These are phyloP conservation scores for Cerastoderma edule DNA, from an alignment of 2,888 invertebrate species.

Conservation along the genomic window DNA sequence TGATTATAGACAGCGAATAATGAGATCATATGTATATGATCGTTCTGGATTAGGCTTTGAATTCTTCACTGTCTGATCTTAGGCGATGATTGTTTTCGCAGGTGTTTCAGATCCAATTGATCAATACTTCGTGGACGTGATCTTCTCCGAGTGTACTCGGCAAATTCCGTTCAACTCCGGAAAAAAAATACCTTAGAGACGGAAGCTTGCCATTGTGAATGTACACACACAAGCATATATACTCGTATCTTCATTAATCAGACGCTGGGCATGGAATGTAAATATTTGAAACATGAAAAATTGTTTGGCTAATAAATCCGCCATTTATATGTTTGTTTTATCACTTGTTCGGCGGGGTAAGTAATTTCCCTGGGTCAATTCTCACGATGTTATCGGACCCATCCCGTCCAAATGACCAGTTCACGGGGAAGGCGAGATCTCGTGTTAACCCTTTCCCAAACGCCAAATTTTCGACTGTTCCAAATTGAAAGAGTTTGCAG, in stretches of 20 bases:
- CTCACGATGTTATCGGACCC: conserved; percentile 35
- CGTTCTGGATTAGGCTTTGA: too few relatives aligned
- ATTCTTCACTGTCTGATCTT: too few relatives aligned
- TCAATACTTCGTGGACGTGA: too few relatives aligned
- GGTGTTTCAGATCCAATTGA: too few relatives aligned
- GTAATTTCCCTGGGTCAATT: conserved; percentile 35
- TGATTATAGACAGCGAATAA: too few relatives aligned
- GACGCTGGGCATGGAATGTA: conserved; percentile 26
- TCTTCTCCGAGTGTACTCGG: background rate
- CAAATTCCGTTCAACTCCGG: background rate
- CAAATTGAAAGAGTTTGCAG: too few relatives aligned
- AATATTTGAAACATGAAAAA: conserved; percentile 41
- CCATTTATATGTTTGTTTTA: conserved; percentile 41
- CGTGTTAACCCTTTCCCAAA: too few relatives aligned
- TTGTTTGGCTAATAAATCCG: conserved; percentile 31
- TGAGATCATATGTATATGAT: too few relatives aligned
- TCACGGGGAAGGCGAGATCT: too few relatives aligned
- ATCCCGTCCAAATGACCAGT: background rate
- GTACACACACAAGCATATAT: background rate
- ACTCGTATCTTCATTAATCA: conserved; percentile 13
- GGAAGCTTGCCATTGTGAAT: conserved; percentile 15
- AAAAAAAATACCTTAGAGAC: background rate
- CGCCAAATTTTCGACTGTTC: too few relatives aligned
- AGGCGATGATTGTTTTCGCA: too few relatives aligned
- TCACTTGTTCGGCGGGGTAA: conserved; percentile 31